A percentile compares a stretch with the other conserved stretches of the same genome.
Evolutionary conservation across 2,888 invertebrate species (phyloP).

Genomic region (Drosophila falleni): DNA sequence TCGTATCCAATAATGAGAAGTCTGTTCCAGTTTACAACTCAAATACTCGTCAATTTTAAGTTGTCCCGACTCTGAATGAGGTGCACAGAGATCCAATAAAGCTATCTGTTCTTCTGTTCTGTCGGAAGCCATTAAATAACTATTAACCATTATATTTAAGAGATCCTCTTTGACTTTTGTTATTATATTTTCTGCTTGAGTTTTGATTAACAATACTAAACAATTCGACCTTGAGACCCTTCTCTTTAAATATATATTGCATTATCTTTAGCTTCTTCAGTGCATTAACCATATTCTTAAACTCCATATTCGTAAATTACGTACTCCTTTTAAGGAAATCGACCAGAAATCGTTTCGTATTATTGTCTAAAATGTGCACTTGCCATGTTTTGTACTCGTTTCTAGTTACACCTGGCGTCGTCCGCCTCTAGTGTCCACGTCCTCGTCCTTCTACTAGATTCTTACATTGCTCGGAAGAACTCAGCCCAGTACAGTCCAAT

Average conservation of each 20-base stretch:
- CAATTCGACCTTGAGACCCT: slow-evolving; percentile 16
- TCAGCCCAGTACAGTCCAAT: slow-evolving; percentile 56
- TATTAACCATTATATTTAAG: slow-evolving; percentile 55
- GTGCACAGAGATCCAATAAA: slow-evolving; percentile 40
- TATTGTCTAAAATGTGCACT: slow-evolving; percentile 56
- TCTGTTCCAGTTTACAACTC: slow-evolving; percentile 55
- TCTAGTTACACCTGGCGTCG: slow-evolving; percentile 83
- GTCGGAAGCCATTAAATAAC: slow-evolving; percentile 24
- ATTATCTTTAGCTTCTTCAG: slow-evolving; percentile 36
- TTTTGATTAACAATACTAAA: slow-evolving; percentile 59
- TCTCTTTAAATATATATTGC: background rate
- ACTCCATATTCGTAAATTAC: slow-evolving; percentile 10
- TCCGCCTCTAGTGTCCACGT: slow-evolving; percentile 75
- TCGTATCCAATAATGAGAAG: slow-evolving; percentile 26
- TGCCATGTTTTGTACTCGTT: slow-evolving; percentile 72
- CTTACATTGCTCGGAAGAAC: slow-evolving; percentile 56
- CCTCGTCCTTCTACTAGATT: slow-evolving; percentile 61
- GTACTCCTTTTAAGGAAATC: slow-evolving; percentile 3
- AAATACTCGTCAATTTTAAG: slow-evolving; percentile 15
- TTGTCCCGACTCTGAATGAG: slow-evolving; percentile 35
- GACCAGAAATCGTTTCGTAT: slow-evolving; percentile 11
- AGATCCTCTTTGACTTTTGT: slow-evolving; percentile 22
- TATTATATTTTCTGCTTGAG: slow-evolving; percentile 36
- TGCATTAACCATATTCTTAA: slow-evolving; percentile 37
- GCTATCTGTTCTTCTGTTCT: slow-evolving; percentile 13